phyloP scores from a whole-genome alignment of 2,888 invertebrate genomes.

The Blomia tropicalis region DNA sequence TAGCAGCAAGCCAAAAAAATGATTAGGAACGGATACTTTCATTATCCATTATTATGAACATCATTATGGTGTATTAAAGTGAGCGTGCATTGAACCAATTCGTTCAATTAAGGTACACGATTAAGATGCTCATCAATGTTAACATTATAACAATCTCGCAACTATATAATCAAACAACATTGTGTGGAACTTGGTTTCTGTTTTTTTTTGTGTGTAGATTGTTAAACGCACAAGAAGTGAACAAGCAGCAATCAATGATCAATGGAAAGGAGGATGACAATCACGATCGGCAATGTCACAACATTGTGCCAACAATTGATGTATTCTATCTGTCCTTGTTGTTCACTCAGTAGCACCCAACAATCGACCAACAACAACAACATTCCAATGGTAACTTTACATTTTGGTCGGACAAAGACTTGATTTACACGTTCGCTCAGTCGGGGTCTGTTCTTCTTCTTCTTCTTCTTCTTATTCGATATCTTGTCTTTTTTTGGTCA shows the following conservation, averaged over 20 bases:
- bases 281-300: slow-evolving; percentile 13
- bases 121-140: too few relatives aligned
- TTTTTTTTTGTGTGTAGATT: too few relatives aligned
- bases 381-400: slow-evolving; percentile 7
- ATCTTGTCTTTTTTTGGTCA: not conserved
- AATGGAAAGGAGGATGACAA: slow-evolving; percentile 1
- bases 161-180: too few relatives aligned
- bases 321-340: not conserved
- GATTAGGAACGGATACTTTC: slow-evolving; percentile 6
- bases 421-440: slow-evolving; percentile 15
- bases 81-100: too few relatives aligned
- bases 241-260: not conserved
- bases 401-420: slow-evolving; percentile 3
- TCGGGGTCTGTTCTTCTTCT: too few relatives aligned
- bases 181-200: too few relatives aligned
- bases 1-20: not conserved
- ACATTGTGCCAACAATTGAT: not conserved
- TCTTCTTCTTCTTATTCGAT: too few relatives aligned
- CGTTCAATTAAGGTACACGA: too few relatives aligned
- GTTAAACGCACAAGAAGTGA: slow-evolving; percentile 1
- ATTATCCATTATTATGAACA: not conserved
- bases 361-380: slow-evolving; percentile 11
- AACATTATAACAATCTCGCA: too few relatives aligned
- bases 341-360: slow-evolving; percentile 5
- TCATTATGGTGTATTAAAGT: slow-evolving; percentile 1